Conservation (phyloP, 2,113 vertebrate species). For the Sorex araneus region DNA sequence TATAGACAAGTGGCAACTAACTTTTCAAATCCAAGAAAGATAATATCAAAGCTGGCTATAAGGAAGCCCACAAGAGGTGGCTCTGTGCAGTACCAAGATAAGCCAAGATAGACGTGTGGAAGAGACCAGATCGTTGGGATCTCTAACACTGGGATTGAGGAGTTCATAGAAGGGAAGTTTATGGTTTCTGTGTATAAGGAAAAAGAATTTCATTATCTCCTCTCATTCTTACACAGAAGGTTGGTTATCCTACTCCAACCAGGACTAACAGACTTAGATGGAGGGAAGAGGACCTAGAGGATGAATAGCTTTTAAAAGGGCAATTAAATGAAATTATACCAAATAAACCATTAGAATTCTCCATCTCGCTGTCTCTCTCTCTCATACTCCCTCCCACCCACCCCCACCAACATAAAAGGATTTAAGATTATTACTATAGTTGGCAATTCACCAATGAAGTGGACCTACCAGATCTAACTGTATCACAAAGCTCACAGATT, state of each 20-base stretch:
- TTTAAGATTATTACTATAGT: neutral
- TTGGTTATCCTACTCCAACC: neutral
- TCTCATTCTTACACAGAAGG: too few relatives aligned
- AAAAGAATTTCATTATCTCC: too few relatives aligned
- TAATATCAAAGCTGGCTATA: neutral
- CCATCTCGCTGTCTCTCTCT: neutral
- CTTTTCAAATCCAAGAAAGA: neutral
- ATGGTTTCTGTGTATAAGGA: too few relatives aligned
- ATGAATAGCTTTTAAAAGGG: neutral
- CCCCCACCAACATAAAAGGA: neutral
- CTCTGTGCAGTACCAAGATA: neutral
- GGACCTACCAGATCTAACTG: neutral
- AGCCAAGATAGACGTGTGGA: slow-evolving; percentile 43
- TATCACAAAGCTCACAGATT: slow-evolving; percentile 1
- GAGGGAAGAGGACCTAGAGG: neutral
- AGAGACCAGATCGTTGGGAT: neutral
- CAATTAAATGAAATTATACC: slow-evolving; percentile 27
- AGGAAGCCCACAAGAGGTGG: neutral
- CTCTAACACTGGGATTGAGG: too few relatives aligned
- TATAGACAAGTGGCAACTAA: slow-evolving; percentile 8
- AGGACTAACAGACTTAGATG: neutral
- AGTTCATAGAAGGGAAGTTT: too few relatives aligned
- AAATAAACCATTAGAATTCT: neutral
- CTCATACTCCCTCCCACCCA: too few relatives aligned
- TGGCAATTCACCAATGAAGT: neutral